Evolutionary conservation across 2,113 vertebrate species (phyloP).

Genomic region (Otocyon megalotis): DNA sequence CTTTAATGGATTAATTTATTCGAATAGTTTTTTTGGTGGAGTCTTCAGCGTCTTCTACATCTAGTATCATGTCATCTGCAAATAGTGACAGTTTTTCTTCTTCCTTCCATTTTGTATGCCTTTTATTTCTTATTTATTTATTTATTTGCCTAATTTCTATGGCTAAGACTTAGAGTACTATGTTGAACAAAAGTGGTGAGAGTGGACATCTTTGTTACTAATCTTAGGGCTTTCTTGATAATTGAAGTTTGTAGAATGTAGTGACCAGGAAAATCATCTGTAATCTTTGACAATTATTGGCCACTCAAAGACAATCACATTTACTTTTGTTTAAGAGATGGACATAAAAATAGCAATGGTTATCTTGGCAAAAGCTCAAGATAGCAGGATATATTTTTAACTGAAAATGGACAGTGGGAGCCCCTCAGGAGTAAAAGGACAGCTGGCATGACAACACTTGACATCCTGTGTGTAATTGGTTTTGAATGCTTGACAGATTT

Average conservation of each 20-base stretch:
- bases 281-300: background rate
- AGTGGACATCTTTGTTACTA: no score
- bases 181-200: no score
- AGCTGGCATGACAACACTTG: constrained; percentile 83
- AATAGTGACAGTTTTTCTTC: no score
- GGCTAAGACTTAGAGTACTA: no score
- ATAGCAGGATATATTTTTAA: constrained; percentile 61
- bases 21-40: no score
- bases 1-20: no score
- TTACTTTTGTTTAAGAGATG: constrained; percentile 16
- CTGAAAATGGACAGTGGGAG: constrained; percentile 73
- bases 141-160: no score
- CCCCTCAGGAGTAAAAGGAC: constrained; percentile 72
- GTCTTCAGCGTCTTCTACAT: no score
- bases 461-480: constrained; percentile 86
- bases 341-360: constrained; percentile 44
- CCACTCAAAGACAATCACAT: background rate
- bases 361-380: constrained; percentile 52
- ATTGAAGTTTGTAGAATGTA: background rate
- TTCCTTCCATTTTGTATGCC: no score
- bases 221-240: background rate
- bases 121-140: no score
- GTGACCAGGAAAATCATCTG: background rate
- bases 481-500: constrained; percentile 86
- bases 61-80: no score